Base-by-base conservation (phyloP, 2,888 invertebrate genomes). In the Microplitis manilae region DNA sequence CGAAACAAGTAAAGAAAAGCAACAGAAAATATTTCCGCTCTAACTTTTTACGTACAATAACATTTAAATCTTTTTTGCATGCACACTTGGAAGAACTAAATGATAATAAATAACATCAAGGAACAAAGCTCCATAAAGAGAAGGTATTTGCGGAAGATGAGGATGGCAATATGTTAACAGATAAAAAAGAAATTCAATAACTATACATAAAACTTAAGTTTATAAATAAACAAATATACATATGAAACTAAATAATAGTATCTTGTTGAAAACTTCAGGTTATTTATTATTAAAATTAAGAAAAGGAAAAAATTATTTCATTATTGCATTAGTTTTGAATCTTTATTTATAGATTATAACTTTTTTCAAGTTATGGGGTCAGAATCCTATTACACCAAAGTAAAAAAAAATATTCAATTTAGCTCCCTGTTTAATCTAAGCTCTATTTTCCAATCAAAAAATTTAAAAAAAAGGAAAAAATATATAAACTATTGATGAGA, bases 231-330 rank as follows among this genome's bases (percentile, higher is more conserved):
- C 81, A 82, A 84, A 85, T 82, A 82, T 85, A 84, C 86, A 88
- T 86, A 85, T 87, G 86, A 86, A 88, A 87, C 86, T 89, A 88
- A 89, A 87, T 88, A 88, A 89, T 86, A 88, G 88, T 89, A 89
- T 87, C 85, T 89, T 86, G 89, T 89, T 89, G 89, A 85, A 85
- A 87, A 86, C 87, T 88, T 87, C 87, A 87, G 88, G 87, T 87
- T 89, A 89, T 88, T 87, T 86, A 88, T 87, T 87, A 89, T 87
- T 86, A 87, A 79, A 78, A 75, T 73, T 78, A 76, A 80, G 81
- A 81, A 80, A 81, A 79, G 80, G 82, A 85, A 81, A 82, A 80
- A 82, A 82, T 8, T 50, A 50, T 50, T 13, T 50, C 5, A 50
- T 50, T 50, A 50, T 13, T 50, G 5, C 9, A 50, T 13, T 50